A percentile compares a stretch with the other conserved stretches of the same genome.
phyloP scores from a whole-genome alignment of 2,888 invertebrate genomes.

The Strigamia crassipes region DNA sequence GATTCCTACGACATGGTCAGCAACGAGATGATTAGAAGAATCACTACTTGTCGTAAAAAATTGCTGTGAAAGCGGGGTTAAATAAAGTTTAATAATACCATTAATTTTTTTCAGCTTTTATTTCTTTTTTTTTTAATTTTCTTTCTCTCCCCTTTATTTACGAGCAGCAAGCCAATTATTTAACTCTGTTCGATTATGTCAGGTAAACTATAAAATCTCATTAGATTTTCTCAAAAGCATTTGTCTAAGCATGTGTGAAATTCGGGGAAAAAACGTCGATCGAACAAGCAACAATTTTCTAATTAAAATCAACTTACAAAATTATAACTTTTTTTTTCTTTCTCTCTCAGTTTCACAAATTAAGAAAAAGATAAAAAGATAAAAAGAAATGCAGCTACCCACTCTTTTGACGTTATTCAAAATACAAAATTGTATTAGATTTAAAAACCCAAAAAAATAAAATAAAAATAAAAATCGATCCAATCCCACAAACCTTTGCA shows the following conservation, averaged over 20 bases:
- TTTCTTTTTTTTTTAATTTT: neutral
- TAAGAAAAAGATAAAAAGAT: neutral
- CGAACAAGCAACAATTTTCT: neutral
- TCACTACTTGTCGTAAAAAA: too few species aligned
- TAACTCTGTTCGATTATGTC: neutral
- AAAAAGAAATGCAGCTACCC: neutral
- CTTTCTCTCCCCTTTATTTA: neutral
- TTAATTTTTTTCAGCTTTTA: neutral
- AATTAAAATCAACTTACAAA: neutral
- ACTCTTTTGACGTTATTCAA: neutral
- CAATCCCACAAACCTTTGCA: neutral
- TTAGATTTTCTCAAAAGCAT: neutral
- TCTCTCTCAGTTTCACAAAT: neutral
- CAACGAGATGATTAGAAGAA: too few species aligned
- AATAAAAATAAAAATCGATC: neutral
- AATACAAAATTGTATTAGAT: neutral
- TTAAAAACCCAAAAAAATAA: neutral
- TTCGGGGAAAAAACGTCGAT: neutral
- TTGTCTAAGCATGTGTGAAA: neutral
- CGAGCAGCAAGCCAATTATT: neutral
- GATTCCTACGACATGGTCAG: too few species aligned
- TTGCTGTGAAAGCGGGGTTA: too few species aligned
- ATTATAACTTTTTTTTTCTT: neutral
- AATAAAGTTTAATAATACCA: too few species aligned
- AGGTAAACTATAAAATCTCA: neutral